A percentile compares a stretch with the other conserved stretches of the same genome.
These are phyloP conservation scores for Rhincodon typus DNA, from an alignment of 2,797 vertebrate genomes.

Conservation along the genomic window DNA sequence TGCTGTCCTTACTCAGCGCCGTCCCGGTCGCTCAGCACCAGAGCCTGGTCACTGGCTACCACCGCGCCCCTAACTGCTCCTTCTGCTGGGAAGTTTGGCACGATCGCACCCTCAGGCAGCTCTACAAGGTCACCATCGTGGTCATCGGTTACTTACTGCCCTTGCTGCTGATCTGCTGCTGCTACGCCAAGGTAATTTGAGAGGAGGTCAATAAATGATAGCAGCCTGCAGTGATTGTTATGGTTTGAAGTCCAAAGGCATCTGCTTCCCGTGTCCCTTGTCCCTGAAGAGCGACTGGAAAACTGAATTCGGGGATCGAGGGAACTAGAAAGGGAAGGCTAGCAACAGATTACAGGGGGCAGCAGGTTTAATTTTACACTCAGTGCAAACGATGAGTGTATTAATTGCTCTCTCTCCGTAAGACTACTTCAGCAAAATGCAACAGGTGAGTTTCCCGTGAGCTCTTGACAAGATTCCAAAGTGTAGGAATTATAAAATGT, in stretches of 20 bases:
- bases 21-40: conserved; percentile 71
- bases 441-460: background rate
- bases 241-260: no score
- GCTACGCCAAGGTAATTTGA: conserved; percentile 64
- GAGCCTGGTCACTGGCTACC: conserved; percentile 54
- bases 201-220: background rate
- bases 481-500: background rate
- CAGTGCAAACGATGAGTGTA: background rate
- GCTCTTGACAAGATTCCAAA: background rate
- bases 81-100: conserved; percentile 78
- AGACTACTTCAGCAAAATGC: background rate
- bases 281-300: no score
- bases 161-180: conserved; percentile 72
- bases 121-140: conserved; percentile 65
- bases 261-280: no score
- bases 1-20: conserved; percentile 61
- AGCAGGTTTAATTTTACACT: no score
- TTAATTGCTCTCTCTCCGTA: background rate
- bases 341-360: no score
- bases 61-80: conserved; percentile 64
- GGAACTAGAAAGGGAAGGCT: no score
- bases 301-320: no score
- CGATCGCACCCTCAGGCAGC: conserved; percentile 49
- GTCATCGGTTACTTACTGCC: conserved; percentile 71
- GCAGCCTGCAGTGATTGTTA: no score